A percentile compares a stretch with the other conserved stretches of the same genome.
These are phyloP conservation scores for Burhinus oedicnemus DNA, from an alignment of 2,113 vertebrate species.

Conservation along the genomic window DNA sequence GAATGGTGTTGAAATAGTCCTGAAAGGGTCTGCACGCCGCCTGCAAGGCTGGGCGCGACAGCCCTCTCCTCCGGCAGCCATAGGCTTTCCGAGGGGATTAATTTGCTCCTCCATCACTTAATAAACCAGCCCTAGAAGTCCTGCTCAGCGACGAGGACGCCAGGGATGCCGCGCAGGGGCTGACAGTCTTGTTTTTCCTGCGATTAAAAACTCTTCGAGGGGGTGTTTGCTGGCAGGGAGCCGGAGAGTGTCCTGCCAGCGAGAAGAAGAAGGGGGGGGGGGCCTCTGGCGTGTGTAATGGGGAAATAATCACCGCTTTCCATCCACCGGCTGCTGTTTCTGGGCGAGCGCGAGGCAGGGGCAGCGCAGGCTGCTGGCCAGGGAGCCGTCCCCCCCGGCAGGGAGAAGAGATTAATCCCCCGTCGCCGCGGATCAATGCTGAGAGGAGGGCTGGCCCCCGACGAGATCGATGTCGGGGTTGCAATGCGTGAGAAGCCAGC, in stretches of 20 bases:
- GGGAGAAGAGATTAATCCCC: not conserved
- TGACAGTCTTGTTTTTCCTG: not conserved
- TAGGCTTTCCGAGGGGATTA: not conserved
- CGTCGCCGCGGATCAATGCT: not conserved
- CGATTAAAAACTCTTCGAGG: not conserved
- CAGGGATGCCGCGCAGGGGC: not conserved
- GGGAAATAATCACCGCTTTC: not conserved
- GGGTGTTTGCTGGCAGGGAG: not conserved
- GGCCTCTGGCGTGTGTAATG: not conserved
- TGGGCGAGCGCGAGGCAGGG: not conserved
- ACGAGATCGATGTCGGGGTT: not conserved
- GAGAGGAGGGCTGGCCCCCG: not conserved
- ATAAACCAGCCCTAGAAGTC: not conserved
- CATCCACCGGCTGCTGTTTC: not conserved
- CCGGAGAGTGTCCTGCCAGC: not conserved
- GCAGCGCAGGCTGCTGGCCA: not conserved
- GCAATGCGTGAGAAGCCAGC: conserved; percentile 23
- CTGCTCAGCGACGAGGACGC: not conserved
- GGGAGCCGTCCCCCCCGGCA: not conserved
- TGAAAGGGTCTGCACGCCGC: not conserved
- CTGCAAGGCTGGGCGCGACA: not conserved
- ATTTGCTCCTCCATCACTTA: not conserved
- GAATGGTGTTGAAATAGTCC: not conserved
- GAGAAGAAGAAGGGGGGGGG: not conserved
- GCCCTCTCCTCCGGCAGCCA: not conserved